These are phyloP conservation scores for Porites lobata DNA, from an alignment of 92 coral and sea anemone genomes.

Conservation along the genomic window DNA sequence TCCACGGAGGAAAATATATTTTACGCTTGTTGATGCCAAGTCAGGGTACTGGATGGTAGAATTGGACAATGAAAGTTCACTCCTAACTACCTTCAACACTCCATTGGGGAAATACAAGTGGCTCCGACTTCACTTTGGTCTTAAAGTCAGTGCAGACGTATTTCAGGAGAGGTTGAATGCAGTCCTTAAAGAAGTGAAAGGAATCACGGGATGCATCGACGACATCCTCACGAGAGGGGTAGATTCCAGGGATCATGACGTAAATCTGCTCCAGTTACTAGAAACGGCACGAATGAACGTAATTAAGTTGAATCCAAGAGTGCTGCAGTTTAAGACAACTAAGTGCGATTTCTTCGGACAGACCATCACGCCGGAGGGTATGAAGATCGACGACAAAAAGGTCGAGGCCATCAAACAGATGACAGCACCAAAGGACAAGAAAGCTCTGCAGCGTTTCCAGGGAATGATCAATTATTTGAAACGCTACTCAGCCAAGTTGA, in stretches of 20 bases:
- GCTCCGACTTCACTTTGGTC: constrained; percentile 10
- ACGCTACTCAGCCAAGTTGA: constrained; percentile 6
- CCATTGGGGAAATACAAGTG: constrained; percentile 17
- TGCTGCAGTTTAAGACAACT: constrained; percentile 16
- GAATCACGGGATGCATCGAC: constrained; percentile 19
- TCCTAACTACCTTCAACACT: not conserved
- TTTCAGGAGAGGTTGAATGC: constrained; percentile 21
- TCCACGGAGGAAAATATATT: not conserved
- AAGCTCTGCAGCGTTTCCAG: constrained; percentile 30
- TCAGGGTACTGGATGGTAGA: not conserved
- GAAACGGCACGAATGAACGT: constrained; percentile 28
- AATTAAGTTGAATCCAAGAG: constrained; percentile 10
- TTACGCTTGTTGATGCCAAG: not conserved
- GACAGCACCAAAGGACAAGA: constrained; percentile 14
- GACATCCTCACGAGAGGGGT: constrained; percentile 11
- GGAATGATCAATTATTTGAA: constrained; percentile 27
- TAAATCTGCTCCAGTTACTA: constrained; percentile 4
- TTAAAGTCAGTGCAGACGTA: constrained; percentile 15
- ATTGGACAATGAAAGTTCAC: not conserved
- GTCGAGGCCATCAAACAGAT: constrained; percentile 3
- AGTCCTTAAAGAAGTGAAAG: constrained; percentile 1
- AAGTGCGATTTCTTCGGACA: constrained; percentile 11
- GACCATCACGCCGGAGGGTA: constrained; percentile 1
- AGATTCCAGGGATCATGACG: constrained; percentile 26
- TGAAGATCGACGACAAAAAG: constrained; percentile 20